Conservation (phyloP, 2,888 invertebrate species). For the Polymixis flavicincta region DNA sequence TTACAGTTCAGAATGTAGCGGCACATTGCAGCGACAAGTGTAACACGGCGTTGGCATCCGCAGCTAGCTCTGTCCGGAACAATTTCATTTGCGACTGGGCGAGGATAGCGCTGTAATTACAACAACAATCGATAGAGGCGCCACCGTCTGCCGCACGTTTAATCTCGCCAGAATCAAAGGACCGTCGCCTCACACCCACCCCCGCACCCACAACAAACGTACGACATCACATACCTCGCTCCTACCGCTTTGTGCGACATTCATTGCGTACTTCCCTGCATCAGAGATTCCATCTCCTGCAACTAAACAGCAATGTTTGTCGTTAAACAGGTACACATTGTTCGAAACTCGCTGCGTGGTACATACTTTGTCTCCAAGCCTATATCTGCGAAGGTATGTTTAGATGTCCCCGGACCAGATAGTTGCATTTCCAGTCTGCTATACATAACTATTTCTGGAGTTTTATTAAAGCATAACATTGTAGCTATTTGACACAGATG, state of each 20-base stretch:
- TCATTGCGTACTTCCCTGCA: constrained; percentile 71
- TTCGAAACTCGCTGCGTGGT: constrained; percentile 77
- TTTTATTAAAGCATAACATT: constrained; percentile 86
- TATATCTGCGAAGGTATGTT: constrained; percentile 86
- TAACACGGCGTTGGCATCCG: constrained; percentile 86
- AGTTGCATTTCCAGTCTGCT: constrained; percentile 88
- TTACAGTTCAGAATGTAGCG: constrained; percentile 78
- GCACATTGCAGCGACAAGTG: constrained; percentile 76
- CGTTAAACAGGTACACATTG: constrained; percentile 64
- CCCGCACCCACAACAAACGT: constrained; percentile 74
- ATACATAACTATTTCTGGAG: constrained; percentile 83
- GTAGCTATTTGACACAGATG: constrained; percentile 75
- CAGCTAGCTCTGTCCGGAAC: constrained; percentile 89
- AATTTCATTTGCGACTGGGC: constrained; percentile 91
- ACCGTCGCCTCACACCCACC: constrained; percentile 88
- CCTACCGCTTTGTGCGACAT: constrained; percentile 46
- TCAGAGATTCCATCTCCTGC: background rate
- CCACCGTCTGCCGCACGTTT: constrained; percentile 91
- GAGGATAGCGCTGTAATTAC: constrained; percentile 90
- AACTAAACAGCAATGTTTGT: constrained; percentile 71
- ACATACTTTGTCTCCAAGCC: constrained; percentile 87
- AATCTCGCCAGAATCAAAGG: constrained; percentile 90
- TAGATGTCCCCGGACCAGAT: constrained; percentile 86
- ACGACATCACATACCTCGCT: constrained; percentile 67
- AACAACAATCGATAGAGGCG: constrained; percentile 91